Evolutionary conservation across 2,113 vertebrate genomes (phyloP).

Genomic region (Malurus melanocephalus): DNA sequence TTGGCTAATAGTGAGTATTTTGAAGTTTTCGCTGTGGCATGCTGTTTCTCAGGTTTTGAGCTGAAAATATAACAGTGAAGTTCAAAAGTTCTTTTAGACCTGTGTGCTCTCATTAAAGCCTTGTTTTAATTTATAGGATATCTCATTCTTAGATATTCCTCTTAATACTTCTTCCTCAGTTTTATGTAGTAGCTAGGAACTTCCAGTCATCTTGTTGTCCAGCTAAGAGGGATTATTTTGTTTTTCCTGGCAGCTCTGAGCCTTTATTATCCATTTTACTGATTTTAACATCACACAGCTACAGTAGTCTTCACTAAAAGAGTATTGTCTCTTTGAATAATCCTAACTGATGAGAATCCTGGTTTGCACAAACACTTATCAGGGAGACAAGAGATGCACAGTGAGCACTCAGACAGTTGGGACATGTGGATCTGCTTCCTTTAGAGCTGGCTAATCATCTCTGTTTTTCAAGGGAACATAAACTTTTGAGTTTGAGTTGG

Average conservation of each 20-base stretch:
- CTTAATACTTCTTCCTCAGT: background rate
- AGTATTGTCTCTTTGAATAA: background rate
- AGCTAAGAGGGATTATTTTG: slow-evolving; percentile 17
- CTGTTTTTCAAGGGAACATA: rapidly evolving
- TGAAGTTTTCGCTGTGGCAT: background rate
- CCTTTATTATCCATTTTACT: background rate
- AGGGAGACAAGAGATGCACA: background rate
- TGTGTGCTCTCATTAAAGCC: background rate
- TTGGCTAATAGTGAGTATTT: background rate
- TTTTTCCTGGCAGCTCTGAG: slow-evolving; percentile 8
- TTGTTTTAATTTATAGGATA: background rate
- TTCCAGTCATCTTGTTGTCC: background rate
- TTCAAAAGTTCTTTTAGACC: background rate
- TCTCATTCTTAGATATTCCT: background rate
- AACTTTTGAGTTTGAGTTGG: background rate
- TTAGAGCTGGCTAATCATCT: background rate
- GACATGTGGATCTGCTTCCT: background rate
- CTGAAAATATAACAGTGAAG: background rate
- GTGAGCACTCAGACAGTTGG: rapidly evolving
- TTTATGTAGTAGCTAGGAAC: background rate
- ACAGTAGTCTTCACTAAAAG: background rate
- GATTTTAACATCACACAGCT: background rate
- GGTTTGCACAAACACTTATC: background rate
- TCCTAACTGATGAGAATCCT: background rate
- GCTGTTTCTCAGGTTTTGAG: background rate